These are phyloP conservation scores for Cephus nigrinus DNA, from an alignment of 2,888 invertebrate species.

Conservation along the genomic window DNA sequence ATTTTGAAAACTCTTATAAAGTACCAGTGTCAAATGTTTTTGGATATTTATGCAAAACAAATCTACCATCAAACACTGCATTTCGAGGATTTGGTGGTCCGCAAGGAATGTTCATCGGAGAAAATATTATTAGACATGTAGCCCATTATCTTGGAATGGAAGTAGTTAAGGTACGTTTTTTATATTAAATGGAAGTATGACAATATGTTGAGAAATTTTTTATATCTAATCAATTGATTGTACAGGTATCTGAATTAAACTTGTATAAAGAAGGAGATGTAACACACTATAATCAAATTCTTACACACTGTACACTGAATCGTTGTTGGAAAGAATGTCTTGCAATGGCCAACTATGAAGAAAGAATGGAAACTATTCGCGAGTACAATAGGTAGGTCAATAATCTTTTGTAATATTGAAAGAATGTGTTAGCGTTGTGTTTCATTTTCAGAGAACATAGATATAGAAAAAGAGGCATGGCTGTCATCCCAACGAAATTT, in stretches of 20 bases:
- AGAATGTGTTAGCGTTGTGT: constrained; percentile 4
- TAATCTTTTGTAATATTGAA: constrained; percentile 2
- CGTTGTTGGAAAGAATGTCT: constrained; percentile 86
- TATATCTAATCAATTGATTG: constrained; percentile 5
- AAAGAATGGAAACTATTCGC: constrained; percentile 72
- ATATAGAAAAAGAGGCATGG: constrained; percentile 88
- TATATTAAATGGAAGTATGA: background rate
- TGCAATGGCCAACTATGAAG: constrained; percentile 73
- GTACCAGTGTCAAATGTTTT: constrained; percentile 79
- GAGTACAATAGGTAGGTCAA: constrained; percentile 77
- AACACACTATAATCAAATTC: constrained; percentile 82
- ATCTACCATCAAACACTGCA: constrained; percentile 92
- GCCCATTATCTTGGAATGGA: constrained; percentile 77
- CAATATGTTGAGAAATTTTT: background rate
- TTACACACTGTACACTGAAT: constrained; percentile 78
- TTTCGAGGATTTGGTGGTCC: constrained; percentile 94
- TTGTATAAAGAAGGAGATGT: constrained; percentile 81
- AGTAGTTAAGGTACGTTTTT: constrained; percentile 71
- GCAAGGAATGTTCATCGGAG: constrained; percentile 89
- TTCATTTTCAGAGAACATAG: constrained; percentile 74
- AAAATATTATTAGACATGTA: constrained; percentile 81
- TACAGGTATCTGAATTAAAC: constrained; percentile 74
- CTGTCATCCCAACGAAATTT: constrained; percentile 85
- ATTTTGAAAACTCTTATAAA: constrained; percentile 85
- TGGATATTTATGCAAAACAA: constrained; percentile 86